These are phyloP conservation scores for Agriopis leucophaearia DNA, from an alignment of 2,888 invertebrate species.

Conservation along the genomic window DNA sequence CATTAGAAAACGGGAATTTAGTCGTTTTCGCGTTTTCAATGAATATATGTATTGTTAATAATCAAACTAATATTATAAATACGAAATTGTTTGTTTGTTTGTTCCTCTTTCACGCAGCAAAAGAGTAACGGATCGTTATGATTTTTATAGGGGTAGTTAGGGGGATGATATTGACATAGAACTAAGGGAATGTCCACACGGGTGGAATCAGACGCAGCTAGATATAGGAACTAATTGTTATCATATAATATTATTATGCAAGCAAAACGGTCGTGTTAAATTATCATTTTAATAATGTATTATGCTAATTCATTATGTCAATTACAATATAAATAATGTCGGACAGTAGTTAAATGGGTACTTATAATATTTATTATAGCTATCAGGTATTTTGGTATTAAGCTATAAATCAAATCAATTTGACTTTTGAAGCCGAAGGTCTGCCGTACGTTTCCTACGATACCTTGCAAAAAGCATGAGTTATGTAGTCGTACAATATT, in stretches of 20 bases:
- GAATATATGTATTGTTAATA: no score
- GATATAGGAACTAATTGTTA: background rate
- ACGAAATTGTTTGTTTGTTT: no score
- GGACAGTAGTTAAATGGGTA: background rate
- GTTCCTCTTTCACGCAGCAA: no score
- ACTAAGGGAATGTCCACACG: no score
- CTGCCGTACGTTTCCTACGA: background rate
- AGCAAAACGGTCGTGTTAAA: background rate
- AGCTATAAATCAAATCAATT: constrained; percentile 9
- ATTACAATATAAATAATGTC: constrained; percentile 9
- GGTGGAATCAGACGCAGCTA: no score
- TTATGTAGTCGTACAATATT: background rate
- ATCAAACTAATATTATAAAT: no score
- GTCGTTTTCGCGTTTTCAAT: no score
- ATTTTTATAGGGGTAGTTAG: no score
- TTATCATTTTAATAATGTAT: constrained; percentile 5
- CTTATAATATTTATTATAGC: constrained; percentile 4
- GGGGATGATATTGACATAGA: no score
- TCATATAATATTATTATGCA: background rate
- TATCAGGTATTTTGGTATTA: background rate
- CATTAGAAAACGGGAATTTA: no score
- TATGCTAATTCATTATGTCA: constrained; percentile 3
- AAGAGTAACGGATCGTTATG: no score
- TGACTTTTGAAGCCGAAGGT: constrained; percentile 10
- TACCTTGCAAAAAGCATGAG: background rate